Evolutionary conservation across 2,113 vertebrate species (phyloP).

Genomic region (Salvelinus fontinalis): DNA sequence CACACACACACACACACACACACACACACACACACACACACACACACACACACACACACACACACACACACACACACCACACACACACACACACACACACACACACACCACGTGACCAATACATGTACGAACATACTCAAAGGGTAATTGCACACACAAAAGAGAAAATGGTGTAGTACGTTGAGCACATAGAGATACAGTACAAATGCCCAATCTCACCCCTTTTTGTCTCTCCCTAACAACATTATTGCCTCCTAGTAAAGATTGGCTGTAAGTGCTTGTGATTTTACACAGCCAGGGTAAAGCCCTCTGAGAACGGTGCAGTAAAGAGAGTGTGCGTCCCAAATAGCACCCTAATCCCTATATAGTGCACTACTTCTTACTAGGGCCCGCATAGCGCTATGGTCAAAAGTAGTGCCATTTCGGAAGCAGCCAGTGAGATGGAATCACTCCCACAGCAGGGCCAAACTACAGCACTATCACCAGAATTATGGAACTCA

Average conservation of each 20-base stretch:
- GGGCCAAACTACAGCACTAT: conserved; percentile 54
- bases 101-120: no score
- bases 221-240: conserved; percentile 52
- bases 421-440: not conserved
- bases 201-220: conserved; percentile 44
- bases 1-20: no score
- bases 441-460: conserved; percentile 53
- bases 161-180: conserved; percentile 38
- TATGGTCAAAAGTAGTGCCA: no score
- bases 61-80: no score
- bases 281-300: conserved; percentile 60
- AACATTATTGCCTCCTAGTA: conserved; percentile 58
- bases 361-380: no score
- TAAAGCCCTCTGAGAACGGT: conserved; percentile 42
- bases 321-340: conserved; percentile 33
- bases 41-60: no score
- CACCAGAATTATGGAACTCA: conserved; percentile 51
- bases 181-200: conserved; percentile 55
- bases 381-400: no score
- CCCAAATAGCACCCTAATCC: no score
- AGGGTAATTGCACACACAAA: conserved; percentile 44
- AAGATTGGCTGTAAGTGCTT: conserved; percentile 52
- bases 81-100: not conserved
- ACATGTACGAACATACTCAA: conserved; percentile 48
- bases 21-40: not conserved